A percentile compares a stretch with the other conserved stretches of the same genome.
phyloP scores from a whole-genome alignment of 2,888 invertebrate genomes.

The Anticlea derivata region DNA sequence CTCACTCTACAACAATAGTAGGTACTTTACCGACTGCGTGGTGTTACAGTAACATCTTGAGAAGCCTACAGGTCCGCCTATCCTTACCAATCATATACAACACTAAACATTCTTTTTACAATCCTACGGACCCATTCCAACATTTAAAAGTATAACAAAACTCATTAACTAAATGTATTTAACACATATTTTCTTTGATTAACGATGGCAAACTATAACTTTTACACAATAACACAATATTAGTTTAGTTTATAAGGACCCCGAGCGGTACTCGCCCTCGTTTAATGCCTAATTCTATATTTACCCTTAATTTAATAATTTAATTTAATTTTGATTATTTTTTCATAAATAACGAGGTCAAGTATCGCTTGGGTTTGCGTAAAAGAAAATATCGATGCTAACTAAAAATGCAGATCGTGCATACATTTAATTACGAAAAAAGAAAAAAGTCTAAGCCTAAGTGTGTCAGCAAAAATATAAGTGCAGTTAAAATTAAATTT shows the following conservation, averaged over 20 bases:
- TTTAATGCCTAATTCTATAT: slow-evolving; percentile 43
- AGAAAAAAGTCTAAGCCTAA: slow-evolving; percentile 71
- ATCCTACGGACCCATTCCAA: slow-evolving; percentile 59
- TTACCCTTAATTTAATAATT: slow-evolving; percentile 52
- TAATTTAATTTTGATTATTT: slow-evolving; percentile 61
- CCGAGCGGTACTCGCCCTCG: slow-evolving; percentile 55
- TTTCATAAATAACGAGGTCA: slow-evolving; percentile 44
- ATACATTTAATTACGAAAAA: slow-evolving; percentile 77
- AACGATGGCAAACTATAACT: slow-evolving; percentile 83
- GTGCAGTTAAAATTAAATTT: slow-evolving; percentile 79
- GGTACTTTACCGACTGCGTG: slow-evolving; percentile 74
- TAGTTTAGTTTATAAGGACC: slow-evolving; percentile 68
- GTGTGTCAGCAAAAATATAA: slow-evolving; percentile 82
- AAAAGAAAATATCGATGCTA: slow-evolving; percentile 65
- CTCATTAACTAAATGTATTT: slow-evolving; percentile 76
- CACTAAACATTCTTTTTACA: slow-evolving; percentile 80
- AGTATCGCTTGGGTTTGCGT: slow-evolving; percentile 51
- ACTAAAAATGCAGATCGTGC: slow-evolving; percentile 82
- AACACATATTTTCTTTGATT: slow-evolving; percentile 78
- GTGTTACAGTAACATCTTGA: slow-evolving; percentile 75
- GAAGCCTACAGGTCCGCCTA: slow-evolving; percentile 69
- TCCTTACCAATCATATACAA: slow-evolving; percentile 73
- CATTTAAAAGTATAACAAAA: slow-evolving; percentile 77
- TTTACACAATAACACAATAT: slow-evolving; percentile 77
- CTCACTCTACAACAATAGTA: slow-evolving; percentile 76